Base-by-base conservation (phyloP, 1,140 invertebrate genomes). In the Choristoneura fumiferana region DNA sequence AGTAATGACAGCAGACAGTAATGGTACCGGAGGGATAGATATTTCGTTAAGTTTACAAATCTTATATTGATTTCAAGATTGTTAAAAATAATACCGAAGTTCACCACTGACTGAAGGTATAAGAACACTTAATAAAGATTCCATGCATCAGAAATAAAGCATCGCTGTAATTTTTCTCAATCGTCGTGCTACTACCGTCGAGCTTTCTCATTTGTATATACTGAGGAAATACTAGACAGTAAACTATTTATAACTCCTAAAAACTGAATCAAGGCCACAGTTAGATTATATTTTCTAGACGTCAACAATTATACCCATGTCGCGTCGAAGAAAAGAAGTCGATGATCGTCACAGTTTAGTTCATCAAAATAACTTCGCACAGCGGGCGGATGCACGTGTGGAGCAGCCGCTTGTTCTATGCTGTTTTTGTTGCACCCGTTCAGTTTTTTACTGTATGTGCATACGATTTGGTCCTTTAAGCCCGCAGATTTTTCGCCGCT, bases 381-480 rank as follows among this genome's bases (percentile, higher is more conserved):
- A 77, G 74, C 72, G 70, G 72, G 71, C 84, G 84, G 83, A 86
- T 87, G 84, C 84, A 87, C 84, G 84, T 87, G 84, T 79, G 78
- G 68, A 75, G 75, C 74, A 66, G 67, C 63, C 69, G 22, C 65
- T 45, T 53, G 67, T 61, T 71, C 67, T 63, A 68, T 78, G 61
- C 37, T 59, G 63, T 80, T 85, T 83, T 85, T 84, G 76, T 80
- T 80, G 73, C 59, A 52, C 45, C 34, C 62, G 55, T 54, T 39
- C 37, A 40, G 22, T 49, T 54, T 54, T 36, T 54, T 34, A 35
- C 35, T 12, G 1, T 10, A 36, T 36, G 10, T 18, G 33, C 15
- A 14, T 18, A 35, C 15, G 17, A n/a, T 33, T 18, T 36, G 17
- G 14, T 54, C 15, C 15, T 54, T 37, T n/a, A 10, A 15, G 18